A percentile compares a stretch with the other conserved stretches of the same genome.
Evolutionary conservation across 2,113 vertebrate genomes (phyloP).

Genomic region (Cavia aperea): DNA sequence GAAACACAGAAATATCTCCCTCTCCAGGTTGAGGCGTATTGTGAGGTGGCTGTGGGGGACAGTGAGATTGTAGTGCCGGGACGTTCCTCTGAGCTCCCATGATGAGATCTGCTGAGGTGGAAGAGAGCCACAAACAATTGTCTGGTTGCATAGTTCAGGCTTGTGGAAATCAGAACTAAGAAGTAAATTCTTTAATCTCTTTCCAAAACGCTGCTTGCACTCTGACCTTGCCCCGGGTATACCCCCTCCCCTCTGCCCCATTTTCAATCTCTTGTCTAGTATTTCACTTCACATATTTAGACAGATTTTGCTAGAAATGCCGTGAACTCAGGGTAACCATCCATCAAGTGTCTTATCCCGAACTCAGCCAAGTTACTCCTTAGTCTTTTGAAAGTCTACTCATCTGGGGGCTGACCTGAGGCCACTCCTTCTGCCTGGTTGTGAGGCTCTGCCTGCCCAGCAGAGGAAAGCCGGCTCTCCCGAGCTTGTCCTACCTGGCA

Average conservation of each 20-base stretch:
- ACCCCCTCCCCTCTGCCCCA: background rate
- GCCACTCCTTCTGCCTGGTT: background rate
- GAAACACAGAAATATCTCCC: background rate
- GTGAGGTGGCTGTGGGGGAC: background rate
- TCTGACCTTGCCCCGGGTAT: background rate
- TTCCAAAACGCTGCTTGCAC: slow-evolving; percentile 32
- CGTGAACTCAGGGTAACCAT: background rate
- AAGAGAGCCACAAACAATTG: slow-evolving; percentile 46
- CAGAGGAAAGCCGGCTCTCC: background rate
- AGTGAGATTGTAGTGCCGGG: background rate
- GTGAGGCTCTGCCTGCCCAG: too few relatives aligned
- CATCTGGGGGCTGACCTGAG: too few relatives aligned
- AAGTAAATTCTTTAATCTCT: slow-evolving; percentile 28
- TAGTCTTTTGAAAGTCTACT: background rate
- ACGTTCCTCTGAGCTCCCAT: slow-evolving; percentile 36
- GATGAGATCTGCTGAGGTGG: background rate
- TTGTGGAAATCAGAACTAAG: slow-evolving; percentile 21
- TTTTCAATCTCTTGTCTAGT: slow-evolving; percentile 36
- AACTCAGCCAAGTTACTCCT: background rate
- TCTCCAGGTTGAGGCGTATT: background rate
- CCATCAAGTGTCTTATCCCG: background rate
- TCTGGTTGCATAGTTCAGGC: slow-evolving; percentile 40
- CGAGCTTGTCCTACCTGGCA: background rate
- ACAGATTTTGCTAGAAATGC: background rate
- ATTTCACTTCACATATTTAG: background rate